A percentile compares a stretch with the other conserved stretches of the same genome.
phyloP scores from a whole-genome alignment of 2,113 vertebrate species.

The Xiphophorus hellerii region DNA sequence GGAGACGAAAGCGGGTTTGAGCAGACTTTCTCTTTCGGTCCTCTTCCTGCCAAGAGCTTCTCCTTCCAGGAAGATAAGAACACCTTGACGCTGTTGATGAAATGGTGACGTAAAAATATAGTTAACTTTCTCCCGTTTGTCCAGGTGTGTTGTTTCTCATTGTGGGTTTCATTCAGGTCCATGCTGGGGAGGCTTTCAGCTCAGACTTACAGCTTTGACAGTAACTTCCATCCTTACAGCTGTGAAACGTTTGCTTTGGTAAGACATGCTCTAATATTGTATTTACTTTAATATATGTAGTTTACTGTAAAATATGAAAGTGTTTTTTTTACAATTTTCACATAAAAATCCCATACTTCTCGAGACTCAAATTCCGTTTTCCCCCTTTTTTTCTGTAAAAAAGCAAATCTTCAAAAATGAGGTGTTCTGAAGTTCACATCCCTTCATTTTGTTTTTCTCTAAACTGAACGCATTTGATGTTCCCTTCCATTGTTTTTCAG shows the following conservation, averaged over 20 bases:
- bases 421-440: background rate
- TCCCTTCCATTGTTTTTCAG: slow-evolving; percentile 44
- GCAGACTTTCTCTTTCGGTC: slow-evolving; percentile 56
- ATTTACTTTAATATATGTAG: no score
- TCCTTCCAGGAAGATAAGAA: slow-evolving; percentile 65
- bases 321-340: no score
- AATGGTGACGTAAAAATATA: slow-evolving; percentile 64
- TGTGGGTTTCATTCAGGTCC: slow-evolving; percentile 68
- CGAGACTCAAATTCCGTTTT: no score
- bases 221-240: slow-evolving; percentile 70
- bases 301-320: no score
- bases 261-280: slow-evolving; percentile 22
- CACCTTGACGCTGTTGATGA: slow-evolving; percentile 58
- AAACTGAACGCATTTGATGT: background rate
- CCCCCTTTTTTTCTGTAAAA: background rate
- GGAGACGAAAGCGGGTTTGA: slow-evolving; percentile 34
- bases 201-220: slow-evolving; percentile 79
- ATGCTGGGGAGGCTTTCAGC: slow-evolving; percentile 79
- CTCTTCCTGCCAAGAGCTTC: slow-evolving; percentile 51
- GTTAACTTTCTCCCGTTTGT: background rate
- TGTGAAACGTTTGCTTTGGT: slow-evolving; percentile 73
- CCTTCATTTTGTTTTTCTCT: background rate
- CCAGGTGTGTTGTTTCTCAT: background rate
- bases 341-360: background rate
- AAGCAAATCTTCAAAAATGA: background rate